Percentiles rank a stretch among this genome's conserved stretches.
phyloP scores from a whole-genome alignment of 30 jellyfish, hydroid and myxozoan genomes.

The Aurelia coerulea region DNA sequence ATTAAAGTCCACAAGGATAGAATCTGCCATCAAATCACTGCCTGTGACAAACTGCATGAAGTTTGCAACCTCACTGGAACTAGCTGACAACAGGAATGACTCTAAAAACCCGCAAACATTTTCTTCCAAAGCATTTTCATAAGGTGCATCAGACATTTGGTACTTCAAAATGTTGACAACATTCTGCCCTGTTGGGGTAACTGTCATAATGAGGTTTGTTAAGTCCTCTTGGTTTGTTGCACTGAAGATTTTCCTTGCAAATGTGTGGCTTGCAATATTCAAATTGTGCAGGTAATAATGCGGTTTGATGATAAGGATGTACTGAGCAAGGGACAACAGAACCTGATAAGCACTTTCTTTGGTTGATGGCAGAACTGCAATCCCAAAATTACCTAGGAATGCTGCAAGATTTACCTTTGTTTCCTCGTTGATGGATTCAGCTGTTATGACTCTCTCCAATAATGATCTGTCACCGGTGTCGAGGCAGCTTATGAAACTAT shows the following conservation, averaged over 20 bases:
- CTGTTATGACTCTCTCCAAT: not conserved
- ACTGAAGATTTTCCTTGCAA: not conserved
- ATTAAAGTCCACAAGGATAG: not conserved
- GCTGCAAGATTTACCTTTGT: not conserved
- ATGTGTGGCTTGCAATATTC: not conserved
- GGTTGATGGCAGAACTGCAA: constrained; percentile 4
- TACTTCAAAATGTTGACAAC: not conserved
- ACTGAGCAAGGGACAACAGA: constrained; percentile 1
- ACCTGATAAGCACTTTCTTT: not conserved
- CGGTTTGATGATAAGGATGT: not conserved
- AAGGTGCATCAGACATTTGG: not conserved
- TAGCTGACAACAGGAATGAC: not conserved
- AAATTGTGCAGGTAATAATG: not conserved
- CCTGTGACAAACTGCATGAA: constrained; percentile 5
- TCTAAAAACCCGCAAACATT: not conserved
- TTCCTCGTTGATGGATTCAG: not conserved
- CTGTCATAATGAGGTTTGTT: not conserved
- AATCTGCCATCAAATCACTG: not conserved
- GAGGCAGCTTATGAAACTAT: not conserved
- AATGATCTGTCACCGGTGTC: not conserved
- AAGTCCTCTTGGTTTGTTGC: not conserved
- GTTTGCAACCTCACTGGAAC: not conserved
- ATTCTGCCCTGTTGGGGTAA: not conserved
- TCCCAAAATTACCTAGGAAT: not conserved
- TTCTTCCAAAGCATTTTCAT: not conserved